Conservation (phyloP, 1,140 invertebrate species). For the Drosophila watanabei region DNA sequence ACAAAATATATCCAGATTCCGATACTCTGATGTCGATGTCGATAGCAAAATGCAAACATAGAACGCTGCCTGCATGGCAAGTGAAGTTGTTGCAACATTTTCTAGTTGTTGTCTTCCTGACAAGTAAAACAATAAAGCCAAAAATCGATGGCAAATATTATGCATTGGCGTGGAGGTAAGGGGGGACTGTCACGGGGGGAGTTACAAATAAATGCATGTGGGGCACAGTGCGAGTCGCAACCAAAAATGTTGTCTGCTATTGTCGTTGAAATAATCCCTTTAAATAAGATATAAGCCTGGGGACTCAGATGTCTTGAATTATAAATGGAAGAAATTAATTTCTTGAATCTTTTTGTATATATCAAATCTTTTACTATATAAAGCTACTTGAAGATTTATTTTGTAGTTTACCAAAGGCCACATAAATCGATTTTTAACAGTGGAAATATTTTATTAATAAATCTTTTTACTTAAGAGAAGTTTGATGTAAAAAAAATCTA, state of each 20-base stretch:
- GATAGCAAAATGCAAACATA: slow-evolving; percentile 41
- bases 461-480: no score
- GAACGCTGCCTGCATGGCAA: slow-evolving; percentile 46
- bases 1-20: slow-evolving; percentile 34
- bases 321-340: background rate
- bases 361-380: background rate
- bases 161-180: slow-evolving; percentile 31
- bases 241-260: background rate
- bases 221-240: slow-evolving; percentile 8
- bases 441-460: no score
- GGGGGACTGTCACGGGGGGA: slow-evolving; percentile 6
- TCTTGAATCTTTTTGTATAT: background rate
- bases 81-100: slow-evolving; percentile 48
- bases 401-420: no score
- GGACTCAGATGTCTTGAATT: background rate
- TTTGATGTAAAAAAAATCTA: no score
- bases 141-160: slow-evolving; percentile 74
- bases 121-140: slow-evolving; percentile 69
- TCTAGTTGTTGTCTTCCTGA: slow-evolving; percentile 27
- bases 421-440: no score
- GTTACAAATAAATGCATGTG: slow-evolving; percentile 44
- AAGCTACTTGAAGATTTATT: no score
- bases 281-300: background rate
- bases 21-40: slow-evolving; percentile 33
- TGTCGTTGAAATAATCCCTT: background rate